phyloP scores from a whole-genome alignment of 1,140 invertebrate genomes.

The Drosophila lacteicornis region DNA sequence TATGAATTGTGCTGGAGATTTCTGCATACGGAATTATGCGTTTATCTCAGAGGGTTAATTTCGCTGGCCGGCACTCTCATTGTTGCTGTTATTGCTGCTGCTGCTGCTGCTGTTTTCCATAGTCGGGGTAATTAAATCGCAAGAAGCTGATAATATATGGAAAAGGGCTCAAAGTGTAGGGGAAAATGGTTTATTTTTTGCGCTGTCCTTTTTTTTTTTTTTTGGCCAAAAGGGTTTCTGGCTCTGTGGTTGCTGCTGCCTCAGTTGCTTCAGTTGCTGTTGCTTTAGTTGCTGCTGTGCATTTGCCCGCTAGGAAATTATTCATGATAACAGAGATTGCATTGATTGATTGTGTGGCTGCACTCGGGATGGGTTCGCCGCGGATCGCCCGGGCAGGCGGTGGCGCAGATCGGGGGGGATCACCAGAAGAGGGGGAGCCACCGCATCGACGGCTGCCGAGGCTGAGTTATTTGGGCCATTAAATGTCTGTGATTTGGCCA shows the following conservation, averaged over 20 bases:
- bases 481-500: slow-evolving; percentile 77
- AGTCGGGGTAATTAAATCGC: slow-evolving; percentile 78
- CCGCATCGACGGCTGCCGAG: slow-evolving; percentile 39
- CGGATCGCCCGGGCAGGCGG: slow-evolving; percentile 8
- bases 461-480: slow-evolving; percentile 77
- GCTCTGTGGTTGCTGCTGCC: slow-evolving; percentile 11
- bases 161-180: slow-evolving; percentile 45
- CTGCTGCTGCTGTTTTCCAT: slow-evolving; percentile 55
- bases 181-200: slow-evolving; percentile 50
- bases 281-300: slow-evolving; percentile 44
- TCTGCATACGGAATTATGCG: slow-evolving; percentile 70
- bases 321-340: slow-evolving; percentile 82
- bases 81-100: slow-evolving; percentile 17
- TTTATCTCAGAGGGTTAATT: slow-evolving; percentile 78
- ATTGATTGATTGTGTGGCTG: slow-evolving; percentile 77
- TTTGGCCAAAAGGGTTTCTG: slow-evolving; percentile 63
- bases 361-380: slow-evolving; percentile 47
- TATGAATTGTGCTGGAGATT: slow-evolving; percentile 75
- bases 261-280: slow-evolving; percentile 7
- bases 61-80: slow-evolving; percentile 24
- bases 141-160: slow-evolving; percentile 70
- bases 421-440: slow-evolving; percentile 22
- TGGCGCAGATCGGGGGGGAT: neutral
- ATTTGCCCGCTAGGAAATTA: slow-evolving; percentile 79
- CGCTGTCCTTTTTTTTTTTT: slow-evolving; percentile 6